Evolutionary conservation across 2,888 invertebrate species (phyloP).

Genomic region (Microctonus aethiopoides): DNA sequence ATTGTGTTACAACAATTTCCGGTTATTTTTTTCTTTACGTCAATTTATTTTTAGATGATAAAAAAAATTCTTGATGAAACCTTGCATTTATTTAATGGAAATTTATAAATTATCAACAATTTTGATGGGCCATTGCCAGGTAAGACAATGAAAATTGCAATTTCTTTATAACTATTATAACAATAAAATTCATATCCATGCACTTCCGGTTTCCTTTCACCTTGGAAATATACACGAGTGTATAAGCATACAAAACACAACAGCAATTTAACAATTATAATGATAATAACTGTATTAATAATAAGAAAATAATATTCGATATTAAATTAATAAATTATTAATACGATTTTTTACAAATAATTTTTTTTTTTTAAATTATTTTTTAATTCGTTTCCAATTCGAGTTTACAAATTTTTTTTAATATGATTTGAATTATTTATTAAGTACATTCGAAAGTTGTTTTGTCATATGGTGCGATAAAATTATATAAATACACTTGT

Average conservation of each 20-base stretch:
- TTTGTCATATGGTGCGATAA: not conserved
- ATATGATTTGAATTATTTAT: conserved; percentile 2
- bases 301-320: not conserved
- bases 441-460: conserved; percentile 23
- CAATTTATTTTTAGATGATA: too few species aligned
- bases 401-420: not conserved
- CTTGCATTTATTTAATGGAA: not conserved
- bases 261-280: not conserved
- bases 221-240: conserved; percentile 42
- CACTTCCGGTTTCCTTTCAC: conserved; percentile 46
- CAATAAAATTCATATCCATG: conserved; percentile 14
- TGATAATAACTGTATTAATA: not conserved
- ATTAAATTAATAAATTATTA: not conserved
- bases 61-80: too few species aligned
- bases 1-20: conserved; percentile 6
- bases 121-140: too few species aligned
- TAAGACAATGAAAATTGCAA: not conserved
- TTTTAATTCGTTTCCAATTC: not conserved
- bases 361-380: too few species aligned
- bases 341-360: not conserved
- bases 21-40: too few species aligned
- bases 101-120: too few species aligned
- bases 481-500: not conserved
- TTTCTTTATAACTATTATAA: not conserved
- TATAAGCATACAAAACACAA: conserved; percentile 6